A percentile compares a stretch with the other conserved stretches of the same genome.
phyloP scores from a whole-genome alignment of 2,797 vertebrate species.

The Syngnathus rostellatus region DNA sequence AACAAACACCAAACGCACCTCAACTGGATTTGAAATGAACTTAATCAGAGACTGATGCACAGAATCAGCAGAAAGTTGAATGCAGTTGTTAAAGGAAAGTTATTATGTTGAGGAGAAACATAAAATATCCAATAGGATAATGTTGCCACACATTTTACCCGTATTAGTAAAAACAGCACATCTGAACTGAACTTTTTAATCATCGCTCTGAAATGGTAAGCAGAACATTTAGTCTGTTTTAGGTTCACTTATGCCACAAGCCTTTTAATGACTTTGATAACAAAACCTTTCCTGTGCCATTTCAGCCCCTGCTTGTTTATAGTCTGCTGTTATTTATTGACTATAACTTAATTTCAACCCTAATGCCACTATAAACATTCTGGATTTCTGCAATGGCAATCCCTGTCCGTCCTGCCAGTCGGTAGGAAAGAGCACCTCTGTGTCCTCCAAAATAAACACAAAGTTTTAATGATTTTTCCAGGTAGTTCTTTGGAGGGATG shows the following conservation, averaged over 20 bases:
- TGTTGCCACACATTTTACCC: constrained; percentile 25
- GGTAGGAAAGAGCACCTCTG: constrained; percentile 38
- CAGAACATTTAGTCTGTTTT: neutral
- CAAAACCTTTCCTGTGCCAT: constrained; percentile 14
- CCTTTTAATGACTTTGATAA: constrained; percentile 11
- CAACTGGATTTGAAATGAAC: constrained; percentile 54
- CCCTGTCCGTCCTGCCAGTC: constrained; percentile 34
- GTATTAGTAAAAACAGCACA: constrained; percentile 18
- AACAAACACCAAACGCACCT: constrained; percentile 57
- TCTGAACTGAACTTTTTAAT: neutral
- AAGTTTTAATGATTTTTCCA: constrained; percentile 41
- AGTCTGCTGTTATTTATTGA: constrained; percentile 28
- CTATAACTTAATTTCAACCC: constrained; percentile 28
- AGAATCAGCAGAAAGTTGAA: constrained; percentile 51
- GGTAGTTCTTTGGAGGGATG: constrained; percentile 23
- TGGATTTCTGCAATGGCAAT: constrained; percentile 22
- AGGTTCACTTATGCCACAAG: neutral
- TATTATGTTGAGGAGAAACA: constrained; percentile 24
- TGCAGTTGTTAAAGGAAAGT: constrained; percentile 14
- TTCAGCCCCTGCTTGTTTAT: constrained; percentile 26
- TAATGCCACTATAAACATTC: constrained; percentile 37
- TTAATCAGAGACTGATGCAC: constrained; percentile 42
- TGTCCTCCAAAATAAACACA: constrained; percentile 45
- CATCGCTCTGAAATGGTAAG: neutral
- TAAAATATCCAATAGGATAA: constrained; percentile 19